These are phyloP conservation scores for Urocynchramus pylzowi DNA, from an alignment of 2,113 vertebrate genomes.

Conservation along the genomic window DNA sequence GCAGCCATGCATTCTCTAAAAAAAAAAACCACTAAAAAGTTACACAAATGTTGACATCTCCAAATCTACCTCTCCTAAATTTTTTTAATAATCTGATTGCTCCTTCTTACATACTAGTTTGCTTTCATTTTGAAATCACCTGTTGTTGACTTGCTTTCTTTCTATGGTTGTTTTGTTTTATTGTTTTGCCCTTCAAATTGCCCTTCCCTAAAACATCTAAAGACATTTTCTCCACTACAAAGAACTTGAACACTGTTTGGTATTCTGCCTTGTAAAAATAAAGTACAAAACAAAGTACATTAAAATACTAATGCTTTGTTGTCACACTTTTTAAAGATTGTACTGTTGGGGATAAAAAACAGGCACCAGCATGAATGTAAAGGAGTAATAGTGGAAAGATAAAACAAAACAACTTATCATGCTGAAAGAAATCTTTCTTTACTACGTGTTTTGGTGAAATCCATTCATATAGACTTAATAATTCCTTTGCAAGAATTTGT, in stretches of 20 bases:
- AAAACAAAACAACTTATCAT: neutral
- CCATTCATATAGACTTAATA: neutral
- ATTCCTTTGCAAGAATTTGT: neutral
- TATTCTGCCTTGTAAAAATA: neutral
- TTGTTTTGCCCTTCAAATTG: slow-evolving; percentile 1
- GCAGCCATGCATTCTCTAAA: neutral
- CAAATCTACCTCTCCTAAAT: neutral
- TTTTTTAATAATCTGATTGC: neutral
- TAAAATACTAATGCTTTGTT: neutral
- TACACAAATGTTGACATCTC: neutral
- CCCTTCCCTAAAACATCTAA: neutral
- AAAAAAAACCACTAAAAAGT: neutral
- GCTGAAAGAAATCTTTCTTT: neutral
- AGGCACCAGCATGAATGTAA: neutral
- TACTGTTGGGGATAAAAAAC: neutral
- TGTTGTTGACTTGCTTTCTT: neutral
- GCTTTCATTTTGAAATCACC: neutral
- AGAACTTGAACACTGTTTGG: neutral
- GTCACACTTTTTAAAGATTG: neutral
- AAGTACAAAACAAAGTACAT: neutral
- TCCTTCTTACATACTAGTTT: neutral
- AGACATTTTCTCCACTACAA: neutral
- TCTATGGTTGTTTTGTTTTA: neutral
- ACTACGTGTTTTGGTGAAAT: neutral
- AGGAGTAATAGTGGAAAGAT: neutral